Base-by-base conservation (phyloP, 2,888 invertebrate genomes). In the Amiota mariae region DNA sequence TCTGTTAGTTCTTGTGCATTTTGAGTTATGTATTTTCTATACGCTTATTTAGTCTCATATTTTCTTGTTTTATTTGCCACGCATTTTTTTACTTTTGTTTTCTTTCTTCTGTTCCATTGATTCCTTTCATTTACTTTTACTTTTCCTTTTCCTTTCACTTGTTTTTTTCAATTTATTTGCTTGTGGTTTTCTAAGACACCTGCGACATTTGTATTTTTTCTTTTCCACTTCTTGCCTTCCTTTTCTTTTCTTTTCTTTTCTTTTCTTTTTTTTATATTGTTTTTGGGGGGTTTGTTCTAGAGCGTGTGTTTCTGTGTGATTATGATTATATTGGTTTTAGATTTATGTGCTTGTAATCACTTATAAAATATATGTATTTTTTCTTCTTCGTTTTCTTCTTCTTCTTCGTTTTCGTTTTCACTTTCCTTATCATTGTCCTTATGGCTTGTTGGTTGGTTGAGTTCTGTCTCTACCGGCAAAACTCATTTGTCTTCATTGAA, bases 261-360 rank as follows among this genome's bases (percentile, higher is more conserved):
- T 36, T 9, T 46, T 18, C 49, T 48, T 66, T 12, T 68, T 8
- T 51, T 68, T n/a, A n/a, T n/a, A n/a, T n/a, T n/a, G n/a, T n/a
- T 54, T 15, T 61, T 24, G 24, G 24, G 3, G 51, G 13, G 18
- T 12, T 66, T n/a, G 15, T 59, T 59, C 18, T 63, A 2, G 63
- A 13, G 12, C 6, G 4, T 36, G 63, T 63, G 11, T 10, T 63
- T 36, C 13, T 20, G 15, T 68, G 67, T 54, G 67, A 68, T 68
- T 68, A 68, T 68, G 67, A 68, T 68, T 68, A 51, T 68, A 68
- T 68, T 68, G 67, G 67, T 51, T 68, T 54, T 76, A 77, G 74
- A 81, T 77, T 80, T 74, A 77, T 73, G 77, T 73, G 75, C 77
- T 76, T 78, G 73, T 82, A 82, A 84, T 82, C 84, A 77, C 82